These are phyloP conservation scores for Patella depressa DNA, from an alignment of 2,888 invertebrate genomes.

Conservation along the genomic window DNA sequence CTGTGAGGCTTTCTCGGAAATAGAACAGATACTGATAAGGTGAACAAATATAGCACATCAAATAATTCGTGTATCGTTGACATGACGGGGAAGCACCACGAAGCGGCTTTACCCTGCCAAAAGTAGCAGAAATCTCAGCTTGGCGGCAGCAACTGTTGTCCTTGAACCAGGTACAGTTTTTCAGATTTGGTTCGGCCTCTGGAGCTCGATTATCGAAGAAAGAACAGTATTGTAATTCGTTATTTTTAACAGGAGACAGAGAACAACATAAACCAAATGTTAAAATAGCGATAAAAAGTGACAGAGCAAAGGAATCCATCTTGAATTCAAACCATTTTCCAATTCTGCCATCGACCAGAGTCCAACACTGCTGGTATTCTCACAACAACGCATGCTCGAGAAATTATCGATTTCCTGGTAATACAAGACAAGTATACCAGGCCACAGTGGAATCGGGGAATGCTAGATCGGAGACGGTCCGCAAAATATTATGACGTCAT, in stretches of 20 bases:
- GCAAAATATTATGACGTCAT: too few species aligned
- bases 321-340: conserved; percentile 9
- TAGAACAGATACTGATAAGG: conserved; percentile 70
- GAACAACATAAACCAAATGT: not conserved
- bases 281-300: not conserved
- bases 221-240: conserved; percentile 59
- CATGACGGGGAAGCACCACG: conserved; percentile 69
- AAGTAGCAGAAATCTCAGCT: conserved; percentile 70
- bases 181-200: conserved; percentile 65
- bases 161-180: conserved; percentile 71
- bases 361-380: too few species aligned
- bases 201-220: conserved; percentile 71
- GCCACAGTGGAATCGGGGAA: too few species aligned
- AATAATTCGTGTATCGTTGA: conserved; percentile 69
- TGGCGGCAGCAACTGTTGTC: conserved; percentile 70
- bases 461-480: too few species aligned
- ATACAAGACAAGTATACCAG: too few species aligned
- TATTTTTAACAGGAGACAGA: not conserved
- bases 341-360: not conserved
- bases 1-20: conserved; percentile 65
- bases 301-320: not conserved
- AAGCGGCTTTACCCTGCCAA: conserved; percentile 70
- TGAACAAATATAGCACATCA: conserved; percentile 72
- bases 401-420: too few species aligned
- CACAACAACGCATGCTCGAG: too few species aligned